Evolutionary conservation across 2,797 vertebrate genomes (phyloP), one percentile per base, ranked within the genome.

Genomic region (Notolepis coatsorum): DNA sequence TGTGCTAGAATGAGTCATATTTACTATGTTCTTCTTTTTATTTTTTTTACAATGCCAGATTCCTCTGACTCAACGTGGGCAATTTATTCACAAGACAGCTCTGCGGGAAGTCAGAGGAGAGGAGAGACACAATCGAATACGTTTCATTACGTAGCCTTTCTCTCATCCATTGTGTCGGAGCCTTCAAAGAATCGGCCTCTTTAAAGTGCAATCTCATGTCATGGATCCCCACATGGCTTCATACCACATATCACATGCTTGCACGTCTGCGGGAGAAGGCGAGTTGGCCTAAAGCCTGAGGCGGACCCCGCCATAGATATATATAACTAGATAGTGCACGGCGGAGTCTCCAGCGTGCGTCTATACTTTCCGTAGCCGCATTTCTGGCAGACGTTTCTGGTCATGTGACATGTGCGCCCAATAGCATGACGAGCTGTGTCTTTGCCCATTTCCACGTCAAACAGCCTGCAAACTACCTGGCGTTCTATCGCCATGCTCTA

Each of bases 31-130:
- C n/a, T n/a, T n/a, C n/a, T n/a, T n/a, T n/a, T n/a, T n/a, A n/a
- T n/a, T n/a, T 1, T 47, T 64, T 85, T 84, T 57, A 67, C 67
- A 77, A 71, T 73, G 62, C 62, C 59, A 27, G 43, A 77, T 62
- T 70, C 39, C 38, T 70, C 45, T 4, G 42, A 69, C 18, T 61
- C n/a, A n/a, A 72, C 62, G 53, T 25, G 51, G 61, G 55, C 33
- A 52, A 74, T 62, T 67, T 71, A 73, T 81, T 77, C 62, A 47
- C 82, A 86, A 71, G 30, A 54, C 78, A 66, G 49, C 31, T 18
- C 46, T 31, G 63, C 24, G 31, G 48, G 41, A 62, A 82, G 64
- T 75, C 65, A 76, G 80, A 80, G 72, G 49, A 10, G 4, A 24
- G 13, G 4, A 24, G 13, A 55, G 38, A 27, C 31, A 17, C 43